Base-by-base conservation (phyloP, 2,888 invertebrate genomes). In the Cryptosula pallasiana region DNA sequence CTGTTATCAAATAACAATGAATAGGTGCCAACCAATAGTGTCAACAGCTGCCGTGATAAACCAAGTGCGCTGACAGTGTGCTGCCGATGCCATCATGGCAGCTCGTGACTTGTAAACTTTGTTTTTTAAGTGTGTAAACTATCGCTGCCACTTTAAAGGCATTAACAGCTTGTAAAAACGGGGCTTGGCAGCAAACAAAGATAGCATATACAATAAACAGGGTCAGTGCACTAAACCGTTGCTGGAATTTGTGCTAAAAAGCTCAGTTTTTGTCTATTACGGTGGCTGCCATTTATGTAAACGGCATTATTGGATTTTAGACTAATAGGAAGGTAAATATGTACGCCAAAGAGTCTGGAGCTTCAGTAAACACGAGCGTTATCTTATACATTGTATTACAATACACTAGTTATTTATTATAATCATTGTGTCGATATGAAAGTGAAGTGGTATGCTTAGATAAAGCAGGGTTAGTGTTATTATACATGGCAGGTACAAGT, bases 371-470 rank as follows among this genome's bases (percentile, higher is more conserved):
- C 63, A 63, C 32, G 25, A 63, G 32, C 34, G 32, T 63, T 63
- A 63, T 63, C 63, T 25, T 25, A 63, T 63, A 63, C 63, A 63
- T 63, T 63, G 63, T 63, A 63, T 63, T 63, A 63, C 25, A 63
- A 27, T 63, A 63, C 32, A 63, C 63, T 63, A 27, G 32, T 32
- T 63, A 63, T 63, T 63, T 63, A 63, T 20, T 63, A 27, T 63
- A 55, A 63, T 63, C 63, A 63, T 25, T 32, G 32, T 63, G 63
- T 63, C 32, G 25, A 63, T 27, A 63, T 32, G n/a, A 63, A 5
- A 32, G 63, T 63, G 63, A 63, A 63, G 63, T 29, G 32, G 20
- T 34, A 27, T 34, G 32, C 27, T 55, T 16, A 63, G 63, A 63
- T 63, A 63, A 63, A 32, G 32, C 27, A 3, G 9, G 45, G 45